A percentile compares a stretch with the other conserved stretches of the same genome.
Conservation (phyloP, 2,888 invertebrate genomes). For the Myopa testacea region DNA sequence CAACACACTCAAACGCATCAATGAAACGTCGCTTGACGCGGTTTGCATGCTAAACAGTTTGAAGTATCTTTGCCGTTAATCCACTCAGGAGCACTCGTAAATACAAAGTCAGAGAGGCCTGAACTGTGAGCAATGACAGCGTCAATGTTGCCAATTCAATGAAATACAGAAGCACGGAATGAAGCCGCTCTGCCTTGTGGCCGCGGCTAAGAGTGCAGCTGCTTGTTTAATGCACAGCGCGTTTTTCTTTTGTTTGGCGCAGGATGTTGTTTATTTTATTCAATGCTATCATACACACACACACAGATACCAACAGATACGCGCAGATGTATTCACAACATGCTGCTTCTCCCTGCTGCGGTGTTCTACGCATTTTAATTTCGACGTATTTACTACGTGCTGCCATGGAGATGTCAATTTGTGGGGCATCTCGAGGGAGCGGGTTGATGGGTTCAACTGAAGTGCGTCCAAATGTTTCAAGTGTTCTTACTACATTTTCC, state of each 20-base stretch:
- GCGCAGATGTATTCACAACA: background rate
- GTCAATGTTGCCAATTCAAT: background rate
- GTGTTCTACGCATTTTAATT: no score
- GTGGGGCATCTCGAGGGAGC: no score
- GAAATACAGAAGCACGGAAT: background rate
- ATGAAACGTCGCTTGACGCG: background rate
- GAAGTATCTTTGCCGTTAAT: background rate
- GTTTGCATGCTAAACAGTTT: background rate
- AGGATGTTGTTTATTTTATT: constrained; percentile 20
- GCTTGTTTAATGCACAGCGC: constrained; percentile 17
- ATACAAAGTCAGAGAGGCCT: background rate
- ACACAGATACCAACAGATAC: background rate
- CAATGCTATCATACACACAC: background rate
- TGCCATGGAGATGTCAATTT: no score
- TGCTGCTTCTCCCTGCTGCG: no score
- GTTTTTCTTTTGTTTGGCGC: constrained; percentile 28
- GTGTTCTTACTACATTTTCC: no score
- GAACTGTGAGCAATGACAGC: background rate
- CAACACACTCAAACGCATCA: background rate
- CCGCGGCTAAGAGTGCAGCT: background rate
- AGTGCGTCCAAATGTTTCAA: no score
- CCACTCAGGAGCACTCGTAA: background rate
- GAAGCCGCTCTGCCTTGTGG: background rate
- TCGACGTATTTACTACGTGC: no score
- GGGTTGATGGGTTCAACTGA: no score